Base-by-base conservation (phyloP, 2,888 invertebrate species). In the Ennomos fuscantarius region DNA sequence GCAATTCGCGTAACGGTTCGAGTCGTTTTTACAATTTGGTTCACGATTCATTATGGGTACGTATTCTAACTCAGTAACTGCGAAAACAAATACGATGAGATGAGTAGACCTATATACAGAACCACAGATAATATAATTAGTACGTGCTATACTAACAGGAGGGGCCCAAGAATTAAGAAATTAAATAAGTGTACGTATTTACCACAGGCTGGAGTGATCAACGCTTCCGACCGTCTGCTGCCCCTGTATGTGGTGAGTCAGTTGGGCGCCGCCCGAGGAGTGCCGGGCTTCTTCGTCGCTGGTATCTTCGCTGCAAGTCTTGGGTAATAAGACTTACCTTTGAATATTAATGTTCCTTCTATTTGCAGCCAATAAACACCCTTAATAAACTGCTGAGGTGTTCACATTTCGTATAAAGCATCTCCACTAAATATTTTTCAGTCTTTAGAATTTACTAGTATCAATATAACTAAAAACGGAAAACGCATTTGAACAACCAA, bases 301-400 rank as follows among this genome's bases (percentile, higher is more conserved):
- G 98, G 98, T 13, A 97, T 99, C 59, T 99, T 99, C 83, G 98
- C 98, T 39, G 99, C 98, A 1, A 98, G 98, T 74, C 94, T 99
- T 68, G 98, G 98, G 98, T 98, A 57, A 59, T 45, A 33, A 33
- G 51, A 37, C 41, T 44, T 32, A 11, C 35, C 31, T 37, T 32
- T n/a, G 12, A 41, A n/a, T 34, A 36, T 8, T 10, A 42, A 5
- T 24, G 11, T 42, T 31, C 42, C 24, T 24, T 6, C 24, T 24
- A 3, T 2, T 24, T 24, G 24, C 24, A 24, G 6, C 24, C 24
- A 24, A 24, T 24, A 1, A 24, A 24, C 6, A 6, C 24, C 24
- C 24, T 24, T 6, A 24, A 3, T 24, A 24, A 24, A 24, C 24
- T 24, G 24, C 24, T 24, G 6, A 24, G 6, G 24, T 24, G 24